A percentile compares a stretch with the other conserved stretches of the same genome.
These are phyloP conservation scores for Octodon degus DNA, from an alignment of 2,113 vertebrate species.

Conservation along the genomic window DNA sequence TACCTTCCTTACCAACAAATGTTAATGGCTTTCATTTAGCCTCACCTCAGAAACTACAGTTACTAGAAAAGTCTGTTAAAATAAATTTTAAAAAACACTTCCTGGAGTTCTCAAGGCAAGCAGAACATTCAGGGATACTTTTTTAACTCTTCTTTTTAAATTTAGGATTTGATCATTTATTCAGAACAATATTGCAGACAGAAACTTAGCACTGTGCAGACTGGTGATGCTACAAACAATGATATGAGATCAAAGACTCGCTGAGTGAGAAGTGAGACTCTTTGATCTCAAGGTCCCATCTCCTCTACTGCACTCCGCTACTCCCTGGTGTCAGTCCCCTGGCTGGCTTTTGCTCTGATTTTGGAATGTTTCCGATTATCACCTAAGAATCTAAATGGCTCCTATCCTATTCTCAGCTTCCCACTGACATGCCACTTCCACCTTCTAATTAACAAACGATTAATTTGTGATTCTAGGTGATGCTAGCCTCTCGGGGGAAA, in stretches of 20 bases:
- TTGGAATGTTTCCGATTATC: slow-evolving; percentile 30
- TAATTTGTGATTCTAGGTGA: background rate
- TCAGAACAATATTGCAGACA: background rate
- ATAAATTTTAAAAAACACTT: background rate
- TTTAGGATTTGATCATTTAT: background rate
- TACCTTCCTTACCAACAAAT: slow-evolving; percentile 14
- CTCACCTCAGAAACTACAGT: slow-evolving; percentile 38
- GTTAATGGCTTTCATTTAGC: background rate
- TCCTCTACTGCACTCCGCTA: background rate
- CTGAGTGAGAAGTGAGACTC: background rate
- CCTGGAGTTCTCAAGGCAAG: background rate
- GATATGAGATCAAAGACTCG: background rate
- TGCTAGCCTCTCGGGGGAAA: background rate
- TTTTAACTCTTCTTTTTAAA: background rate
- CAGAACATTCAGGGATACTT: background rate
- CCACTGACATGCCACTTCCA: background rate
- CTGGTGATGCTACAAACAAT: background rate
- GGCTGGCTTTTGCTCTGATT: background rate
- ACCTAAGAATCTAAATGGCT: background rate
- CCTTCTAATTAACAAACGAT: background rate
- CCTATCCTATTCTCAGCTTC: background rate
- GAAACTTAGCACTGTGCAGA: background rate
- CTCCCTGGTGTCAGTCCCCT: background rate
- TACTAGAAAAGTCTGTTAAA: slow-evolving; percentile 42
- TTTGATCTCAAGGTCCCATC: slow-evolving; percentile 47